A percentile compares a stretch with the other conserved stretches of the same genome.
Evolutionary conservation across 2,797 vertebrate species (phyloP).

Genomic region (Schizopygopsis pylzovi): DNA sequence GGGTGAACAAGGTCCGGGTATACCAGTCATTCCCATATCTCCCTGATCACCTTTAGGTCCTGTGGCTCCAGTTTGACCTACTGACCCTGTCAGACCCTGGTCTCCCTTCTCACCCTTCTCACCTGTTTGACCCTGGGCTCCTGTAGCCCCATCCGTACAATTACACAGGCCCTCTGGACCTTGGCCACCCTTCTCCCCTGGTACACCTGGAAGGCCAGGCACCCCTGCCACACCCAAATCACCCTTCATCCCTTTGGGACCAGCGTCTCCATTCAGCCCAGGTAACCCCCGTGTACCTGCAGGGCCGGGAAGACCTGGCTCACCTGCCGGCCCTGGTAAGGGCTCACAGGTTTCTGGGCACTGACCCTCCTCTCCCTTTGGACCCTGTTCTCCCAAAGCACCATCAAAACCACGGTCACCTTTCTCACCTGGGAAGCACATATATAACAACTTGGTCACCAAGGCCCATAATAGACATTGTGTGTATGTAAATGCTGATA

Average conservation of each 20-base stretch:
- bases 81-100: slow-evolving; percentile 24
- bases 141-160: slow-evolving; percentile 60
- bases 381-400: slow-evolving; percentile 63
- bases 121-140: slow-evolving; percentile 57
- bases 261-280: slow-evolving; percentile 61
- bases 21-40: slow-evolving; percentile 65
- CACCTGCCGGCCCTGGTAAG: slow-evolving; percentile 58
- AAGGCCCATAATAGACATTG: too few species aligned
- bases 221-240: slow-evolving; percentile 51
- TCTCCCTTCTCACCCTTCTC: slow-evolving; percentile 52
- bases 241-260: slow-evolving; percentile 59
- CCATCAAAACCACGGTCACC: slow-evolving; percentile 69
- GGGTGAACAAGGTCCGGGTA: slow-evolving; percentile 72
- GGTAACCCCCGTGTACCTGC: slow-evolving; percentile 65
- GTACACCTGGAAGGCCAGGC: slow-evolving; percentile 45
- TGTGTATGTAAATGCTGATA: background rate
- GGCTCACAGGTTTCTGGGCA: slow-evolving; percentile 69
- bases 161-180: slow-evolving; percentile 65
- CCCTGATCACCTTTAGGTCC: slow-evolving; percentile 67
- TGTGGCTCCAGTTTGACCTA: slow-evolving; percentile 63
- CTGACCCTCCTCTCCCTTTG: slow-evolving; percentile 68
- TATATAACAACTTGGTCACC: slow-evolving; percentile 11
- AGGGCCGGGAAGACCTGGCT: slow-evolving; percentile 65
- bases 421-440: slow-evolving; percentile 70
- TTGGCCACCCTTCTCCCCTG: slow-evolving; percentile 65